phyloP scores from a whole-genome alignment of 1,140 invertebrate genomes.

The Temnothorax longispinosus region DNA sequence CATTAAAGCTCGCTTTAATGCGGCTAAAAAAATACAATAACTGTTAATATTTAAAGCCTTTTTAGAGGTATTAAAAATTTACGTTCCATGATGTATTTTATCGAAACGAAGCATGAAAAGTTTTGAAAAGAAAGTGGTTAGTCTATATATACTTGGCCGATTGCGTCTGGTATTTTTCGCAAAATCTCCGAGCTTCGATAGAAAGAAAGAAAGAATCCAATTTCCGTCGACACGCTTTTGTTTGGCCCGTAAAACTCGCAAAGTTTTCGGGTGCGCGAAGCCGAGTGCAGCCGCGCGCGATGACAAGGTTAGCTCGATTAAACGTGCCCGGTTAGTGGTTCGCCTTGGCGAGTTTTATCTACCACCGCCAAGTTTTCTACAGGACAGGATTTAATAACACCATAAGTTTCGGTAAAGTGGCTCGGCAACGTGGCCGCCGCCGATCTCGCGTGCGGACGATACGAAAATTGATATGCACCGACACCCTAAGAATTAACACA shows the following conservation, averaged over 20 bases:
- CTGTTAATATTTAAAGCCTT: conserved; percentile 5
- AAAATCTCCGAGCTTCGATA: background rate
- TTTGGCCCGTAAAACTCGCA: conserved; percentile 44
- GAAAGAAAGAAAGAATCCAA: conserved; percentile 25
- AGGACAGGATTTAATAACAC: conserved; percentile 56
- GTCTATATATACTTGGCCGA: background rate
- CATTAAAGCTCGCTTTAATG: background rate
- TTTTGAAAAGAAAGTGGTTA: conserved; percentile 22
- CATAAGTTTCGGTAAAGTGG: conserved; percentile 56
- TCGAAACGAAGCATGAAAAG: background rate
- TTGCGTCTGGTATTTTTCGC: conserved; percentile 37
- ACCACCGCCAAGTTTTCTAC: conserved; percentile 38
- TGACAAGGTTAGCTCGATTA: conserved; percentile 58
- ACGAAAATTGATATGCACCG: conserved; percentile 49
- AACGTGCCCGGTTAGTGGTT: conserved; percentile 33
- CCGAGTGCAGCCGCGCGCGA: conserved; percentile 43
- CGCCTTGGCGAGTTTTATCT: conserved; percentile 52
- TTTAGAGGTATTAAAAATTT: conserved; percentile 1
- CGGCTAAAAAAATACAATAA: background rate
- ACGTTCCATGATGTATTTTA: background rate
- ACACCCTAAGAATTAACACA: conserved; percentile 55
- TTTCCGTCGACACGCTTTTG: conserved; percentile 47
- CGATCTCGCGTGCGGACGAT: conserved; percentile 33
- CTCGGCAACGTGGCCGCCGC: background rate
- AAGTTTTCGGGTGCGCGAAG: conserved; percentile 36